phyloP scores from a whole-genome alignment of 2,888 invertebrate species.

The Torymus tubicola region DNA sequence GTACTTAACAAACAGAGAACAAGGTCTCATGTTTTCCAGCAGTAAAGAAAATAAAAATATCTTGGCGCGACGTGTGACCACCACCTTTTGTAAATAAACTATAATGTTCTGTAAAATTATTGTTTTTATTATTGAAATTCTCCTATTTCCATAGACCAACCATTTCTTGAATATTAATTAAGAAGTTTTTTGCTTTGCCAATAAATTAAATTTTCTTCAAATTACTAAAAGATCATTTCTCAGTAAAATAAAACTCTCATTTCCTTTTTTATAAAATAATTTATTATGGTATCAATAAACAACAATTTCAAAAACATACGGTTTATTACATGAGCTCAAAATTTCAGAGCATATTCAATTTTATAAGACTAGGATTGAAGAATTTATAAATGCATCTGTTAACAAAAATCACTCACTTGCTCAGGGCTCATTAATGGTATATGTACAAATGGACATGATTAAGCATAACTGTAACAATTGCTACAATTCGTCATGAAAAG shows the following conservation, averaged over 20 bases:
- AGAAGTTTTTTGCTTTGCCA: too few species aligned
- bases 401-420: conserved; percentile 20
- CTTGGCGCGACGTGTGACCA: conserved; percentile 61
- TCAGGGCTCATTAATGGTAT: conserved; percentile 31
- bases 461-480: conserved; percentile 6
- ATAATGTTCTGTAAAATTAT: conserved; percentile 34
- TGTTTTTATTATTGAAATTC: conserved; percentile 10
- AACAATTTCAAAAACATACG: conserved; percentile 40
- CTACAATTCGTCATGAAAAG: conserved; percentile 54
- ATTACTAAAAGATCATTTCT: too few species aligned
- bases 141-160: not conserved
- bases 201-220: too few species aligned
- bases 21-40: conserved; percentile 59
- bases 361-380: conserved; percentile 43
- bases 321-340: not conserved
- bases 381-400: conserved; percentile 37
- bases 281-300: conserved; percentile 39
- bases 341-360: conserved; percentile 41
- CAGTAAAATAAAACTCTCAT: not conserved
- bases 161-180: too few species aligned
- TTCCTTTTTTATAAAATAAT: conserved; percentile 53
- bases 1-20: conserved; percentile 66
- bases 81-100: conserved; percentile 68
- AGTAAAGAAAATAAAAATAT: conserved; percentile 34
- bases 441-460: conserved; percentile 47